phyloP scores from a whole-genome alignment of 2,888 invertebrate species.

The Watsonalla cultraria region DNA sequence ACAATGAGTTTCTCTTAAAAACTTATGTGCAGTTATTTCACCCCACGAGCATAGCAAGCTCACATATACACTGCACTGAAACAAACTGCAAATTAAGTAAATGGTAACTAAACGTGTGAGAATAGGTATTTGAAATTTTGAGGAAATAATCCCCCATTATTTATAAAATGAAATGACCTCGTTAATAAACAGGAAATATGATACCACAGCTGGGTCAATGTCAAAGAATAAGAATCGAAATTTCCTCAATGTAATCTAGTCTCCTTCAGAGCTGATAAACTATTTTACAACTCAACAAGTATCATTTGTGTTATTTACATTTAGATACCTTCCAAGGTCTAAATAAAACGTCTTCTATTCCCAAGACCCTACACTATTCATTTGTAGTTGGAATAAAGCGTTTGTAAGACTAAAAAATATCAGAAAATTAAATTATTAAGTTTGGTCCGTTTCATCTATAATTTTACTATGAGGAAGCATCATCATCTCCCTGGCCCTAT shows the following conservation, averaged over 20 bases:
- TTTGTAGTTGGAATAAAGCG: too few species aligned
- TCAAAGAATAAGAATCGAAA: conserved; percentile 16
- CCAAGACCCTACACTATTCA: conserved; percentile 5
- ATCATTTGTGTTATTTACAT: conserved; percentile 2
- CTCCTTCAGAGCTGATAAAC: not conserved
- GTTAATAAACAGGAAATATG: conserved; percentile 20
- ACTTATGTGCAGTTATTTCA: too few species aligned
- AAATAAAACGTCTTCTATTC: conserved; percentile 10
- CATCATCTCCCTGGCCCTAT: too few species aligned
- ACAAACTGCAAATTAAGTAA: too few species aligned
- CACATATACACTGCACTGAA: too few species aligned
- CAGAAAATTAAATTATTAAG: too few species aligned
- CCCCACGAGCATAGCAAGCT: too few species aligned
- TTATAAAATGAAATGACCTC: not conserved
- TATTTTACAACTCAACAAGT: not conserved
- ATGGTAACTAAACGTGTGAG: not conserved
- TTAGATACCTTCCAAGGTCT: not conserved
- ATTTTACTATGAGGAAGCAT: too few species aligned
- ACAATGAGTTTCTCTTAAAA: too few species aligned
- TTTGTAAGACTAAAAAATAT: too few species aligned
- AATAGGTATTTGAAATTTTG: not conserved
- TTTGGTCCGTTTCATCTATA: too few species aligned
- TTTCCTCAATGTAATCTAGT: conserved; percentile 15
- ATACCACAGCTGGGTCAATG: conserved; percentile 23
- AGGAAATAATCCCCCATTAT: not conserved